These are phyloP conservation scores for Phoenoteleia sp. DNA, from an alignment of 2,888 invertebrate species.

Conservation along the genomic window DNA sequence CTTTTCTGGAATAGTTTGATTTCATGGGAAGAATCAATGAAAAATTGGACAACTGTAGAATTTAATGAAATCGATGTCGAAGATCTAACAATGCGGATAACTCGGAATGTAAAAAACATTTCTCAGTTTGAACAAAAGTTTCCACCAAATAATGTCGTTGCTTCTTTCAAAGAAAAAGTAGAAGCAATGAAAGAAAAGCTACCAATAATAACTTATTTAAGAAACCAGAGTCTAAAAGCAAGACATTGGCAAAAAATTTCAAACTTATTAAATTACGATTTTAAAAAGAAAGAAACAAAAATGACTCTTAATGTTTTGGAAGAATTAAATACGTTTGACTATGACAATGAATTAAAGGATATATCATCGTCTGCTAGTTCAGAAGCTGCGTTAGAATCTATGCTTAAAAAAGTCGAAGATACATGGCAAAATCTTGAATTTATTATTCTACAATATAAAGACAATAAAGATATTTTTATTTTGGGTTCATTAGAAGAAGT, in stretches of 20 bases:
- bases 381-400: constrained; percentile 93
- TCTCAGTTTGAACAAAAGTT: constrained; percentile 94
- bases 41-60: constrained; percentile 90
- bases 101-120: constrained; percentile 91
- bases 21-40: constrained; percentile 91
- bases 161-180: constrained; percentile 92
- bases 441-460: constrained; percentile 92
- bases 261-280: constrained; percentile 91
- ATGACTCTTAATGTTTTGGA: constrained; percentile 91
- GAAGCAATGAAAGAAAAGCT: constrained; percentile 93
- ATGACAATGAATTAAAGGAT: constrained; percentile 92
- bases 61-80: constrained; percentile 91
- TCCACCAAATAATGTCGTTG: constrained; percentile 93
- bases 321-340: constrained; percentile 91
- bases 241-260: constrained; percentile 96
- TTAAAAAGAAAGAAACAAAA: constrained; percentile 90
- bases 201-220: constrained; percentile 93
- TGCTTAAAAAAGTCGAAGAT: constrained; percentile 95
- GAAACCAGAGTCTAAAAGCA: constrained; percentile 92
- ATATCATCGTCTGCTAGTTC: constrained; percentile 96
- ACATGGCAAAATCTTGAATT: constrained; percentile 94
- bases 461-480: constrained; percentile 94
- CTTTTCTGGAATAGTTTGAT: constrained; percentile 93
- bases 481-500: constrained; percentile 95
- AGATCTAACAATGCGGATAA: constrained; percentile 90